Evolutionary conservation across 2,888 invertebrate species (phyloP).

Genomic region (Thereva unica): DNA sequence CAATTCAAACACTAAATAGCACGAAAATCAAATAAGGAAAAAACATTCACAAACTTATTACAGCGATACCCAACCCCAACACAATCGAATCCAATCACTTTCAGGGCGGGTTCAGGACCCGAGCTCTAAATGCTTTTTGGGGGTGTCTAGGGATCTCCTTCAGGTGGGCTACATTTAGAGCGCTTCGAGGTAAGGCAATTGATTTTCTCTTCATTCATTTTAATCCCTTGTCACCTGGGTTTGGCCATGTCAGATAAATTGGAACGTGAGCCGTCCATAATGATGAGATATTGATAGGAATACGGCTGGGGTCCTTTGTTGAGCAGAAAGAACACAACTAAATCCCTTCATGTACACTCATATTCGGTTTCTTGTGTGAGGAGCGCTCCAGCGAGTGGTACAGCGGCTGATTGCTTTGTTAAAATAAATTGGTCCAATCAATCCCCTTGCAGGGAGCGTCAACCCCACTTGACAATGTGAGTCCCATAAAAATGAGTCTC

Average conservation of each 20-base stretch:
- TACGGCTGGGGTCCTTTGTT: slow-evolving; percentile 14
- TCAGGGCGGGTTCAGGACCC: no score
- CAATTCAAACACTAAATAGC: no score
- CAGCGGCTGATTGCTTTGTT: slow-evolving; percentile 26
- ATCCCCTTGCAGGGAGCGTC: slow-evolving; percentile 13
- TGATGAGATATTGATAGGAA: slow-evolving; percentile 29
- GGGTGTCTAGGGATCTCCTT: no score
- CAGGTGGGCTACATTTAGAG: no score
- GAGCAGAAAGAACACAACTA: slow-evolving; percentile 1
- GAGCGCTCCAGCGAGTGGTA: neutral
- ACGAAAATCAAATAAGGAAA: no score
- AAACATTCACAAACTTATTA: no score
- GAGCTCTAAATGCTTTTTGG: no score
- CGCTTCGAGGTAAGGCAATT: neutral
- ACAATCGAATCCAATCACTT: no score
- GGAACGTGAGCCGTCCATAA: slow-evolving; percentile 28
- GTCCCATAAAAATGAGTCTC: slow-evolving; percentile 29
- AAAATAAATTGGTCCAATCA: slow-evolving; percentile 32
- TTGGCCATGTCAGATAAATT: slow-evolving; percentile 26
- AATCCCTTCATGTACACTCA: neutral
- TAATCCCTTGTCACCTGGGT: slow-evolving; percentile 30
- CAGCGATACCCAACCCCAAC: no score
- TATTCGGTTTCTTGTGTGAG: neutral
- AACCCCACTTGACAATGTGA: slow-evolving; percentile 22
- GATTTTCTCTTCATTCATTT: slow-evolving; percentile 18